Evolutionary conservation across 2,797 vertebrate species (phyloP).

Genomic region (Eleutherodactylus coqui): DNA sequence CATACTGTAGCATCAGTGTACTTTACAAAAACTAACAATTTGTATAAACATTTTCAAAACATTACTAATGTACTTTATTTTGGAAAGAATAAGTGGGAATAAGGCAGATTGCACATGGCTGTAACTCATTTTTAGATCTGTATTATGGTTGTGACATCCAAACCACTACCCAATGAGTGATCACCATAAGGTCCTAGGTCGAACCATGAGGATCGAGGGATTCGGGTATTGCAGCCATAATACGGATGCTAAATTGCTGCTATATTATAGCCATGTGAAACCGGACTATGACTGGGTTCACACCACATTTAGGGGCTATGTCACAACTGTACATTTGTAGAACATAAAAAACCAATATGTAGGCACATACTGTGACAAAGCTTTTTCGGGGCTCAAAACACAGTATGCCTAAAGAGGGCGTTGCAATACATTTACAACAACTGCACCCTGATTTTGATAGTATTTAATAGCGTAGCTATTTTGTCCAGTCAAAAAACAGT

Average conservation of each 20-base stretch:
- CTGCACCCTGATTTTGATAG: neutral
- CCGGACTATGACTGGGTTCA: neutral
- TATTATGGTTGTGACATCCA: neutral
- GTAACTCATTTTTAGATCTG: neutral
- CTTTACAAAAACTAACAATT: neutral
- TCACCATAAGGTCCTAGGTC: neutral
- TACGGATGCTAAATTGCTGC: neutral
- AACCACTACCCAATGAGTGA: neutral
- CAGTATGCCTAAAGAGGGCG: neutral
- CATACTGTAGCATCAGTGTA: neutral
- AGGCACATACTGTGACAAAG: no score
- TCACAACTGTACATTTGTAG: neutral
- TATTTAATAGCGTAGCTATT: neutral
- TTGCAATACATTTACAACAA: neutral
- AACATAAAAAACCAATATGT: neutral
- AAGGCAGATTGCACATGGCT: neutral
- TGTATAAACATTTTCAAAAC: slow-evolving; percentile 4
- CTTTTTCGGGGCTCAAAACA: neutral
- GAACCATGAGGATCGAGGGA: neutral
- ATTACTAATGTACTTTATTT: neutral
- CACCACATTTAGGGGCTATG: neutral
- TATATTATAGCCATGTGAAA: neutral
- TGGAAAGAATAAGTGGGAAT: neutral
- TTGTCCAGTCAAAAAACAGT: neutral
- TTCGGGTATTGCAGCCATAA: neutral